These are phyloP conservation scores for Struthidea cinerea DNA, from an alignment of 2,113 vertebrate genomes.

Conservation along the genomic window DNA sequence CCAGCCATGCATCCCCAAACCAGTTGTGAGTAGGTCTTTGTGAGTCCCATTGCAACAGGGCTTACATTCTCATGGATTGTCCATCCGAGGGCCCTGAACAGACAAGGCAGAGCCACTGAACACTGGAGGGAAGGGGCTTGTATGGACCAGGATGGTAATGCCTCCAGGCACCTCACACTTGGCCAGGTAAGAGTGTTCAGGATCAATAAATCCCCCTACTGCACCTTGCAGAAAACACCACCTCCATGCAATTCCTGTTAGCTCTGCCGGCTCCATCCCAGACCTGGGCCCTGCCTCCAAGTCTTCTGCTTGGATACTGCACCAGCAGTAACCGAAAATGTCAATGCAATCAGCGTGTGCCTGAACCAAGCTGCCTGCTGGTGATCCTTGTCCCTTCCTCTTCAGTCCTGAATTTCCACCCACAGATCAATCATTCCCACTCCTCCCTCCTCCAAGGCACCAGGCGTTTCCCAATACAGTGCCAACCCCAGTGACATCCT, in stretches of 20 bases:
- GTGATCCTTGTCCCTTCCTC: not conserved
- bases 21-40: not conserved
- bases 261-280: not conserved
- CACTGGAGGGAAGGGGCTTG: not conserved
- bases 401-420: not conserved
- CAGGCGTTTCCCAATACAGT: not conserved
- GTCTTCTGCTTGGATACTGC: not conserved
- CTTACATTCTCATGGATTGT: not conserved
- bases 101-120: not conserved
- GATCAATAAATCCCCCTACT: not conserved
- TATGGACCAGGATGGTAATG: not conserved
- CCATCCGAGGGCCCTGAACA: not conserved
- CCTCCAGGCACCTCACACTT: not conserved
- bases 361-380: not conserved
- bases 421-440: not conserved
- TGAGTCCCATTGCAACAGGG: not conserved
- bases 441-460: not conserved
- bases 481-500: not conserved
- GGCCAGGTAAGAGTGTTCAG: not conserved
- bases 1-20: not conserved
- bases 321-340: not conserved
- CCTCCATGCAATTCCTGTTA: not conserved
- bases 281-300: not conserved
- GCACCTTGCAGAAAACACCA: not conserved
- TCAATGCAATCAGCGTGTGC: rapidly evolving